A percentile compares a stretch with the other conserved stretches of the same genome.
Evolutionary conservation across 2,888 invertebrate species (phyloP).

Genomic region (Saturnia japonica): DNA sequence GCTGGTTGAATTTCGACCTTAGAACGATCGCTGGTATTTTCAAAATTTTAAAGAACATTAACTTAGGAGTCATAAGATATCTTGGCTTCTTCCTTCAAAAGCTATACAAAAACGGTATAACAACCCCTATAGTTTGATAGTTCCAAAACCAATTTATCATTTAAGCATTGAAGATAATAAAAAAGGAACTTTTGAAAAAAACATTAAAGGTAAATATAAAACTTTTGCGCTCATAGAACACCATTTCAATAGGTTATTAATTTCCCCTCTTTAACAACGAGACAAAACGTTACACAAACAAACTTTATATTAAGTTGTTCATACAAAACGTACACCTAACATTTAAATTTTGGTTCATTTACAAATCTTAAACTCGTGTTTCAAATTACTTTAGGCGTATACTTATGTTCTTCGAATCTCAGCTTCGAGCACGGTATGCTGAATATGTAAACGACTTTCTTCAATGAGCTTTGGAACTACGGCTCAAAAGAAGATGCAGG

Average conservation of each 20-base stretch:
- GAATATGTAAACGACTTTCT: slow-evolving; percentile 14
- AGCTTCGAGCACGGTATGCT: neutral
- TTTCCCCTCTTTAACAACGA: neutral
- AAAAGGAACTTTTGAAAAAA: neutral
- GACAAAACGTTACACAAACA: neutral
- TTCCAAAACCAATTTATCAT: no score
- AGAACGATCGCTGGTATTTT: no score
- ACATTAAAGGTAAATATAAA: neutral
- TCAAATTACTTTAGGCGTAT: slow-evolving; percentile 13
- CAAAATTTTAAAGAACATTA: no score
- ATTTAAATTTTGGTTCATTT: slow-evolving; percentile 18
- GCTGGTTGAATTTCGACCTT: no score
- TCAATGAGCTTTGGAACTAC: slow-evolving; percentile 5
- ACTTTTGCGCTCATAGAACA: neutral
- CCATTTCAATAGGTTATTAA: neutral
- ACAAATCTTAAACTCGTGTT: slow-evolving; percentile 19
- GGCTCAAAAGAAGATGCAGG: slow-evolving; percentile 5
- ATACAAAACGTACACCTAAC: slow-evolving; percentile 16
- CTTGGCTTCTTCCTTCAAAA: no score
- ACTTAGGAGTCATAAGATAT: no score
- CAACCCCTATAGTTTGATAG: no score
- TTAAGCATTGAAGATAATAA: no score
- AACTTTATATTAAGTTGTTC: slow-evolving; percentile 13
- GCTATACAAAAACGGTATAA: no score
- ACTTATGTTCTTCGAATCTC: slow-evolving; percentile 9